These are phyloP conservation scores for mouse (Mus musculus) DNA, from an alignment of 2,113 vertebrate species.

Conservation along the genomic window GRCm39 chr1:68880501-68881000, in stretches of 20 bases:
- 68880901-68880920: neutral
- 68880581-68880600: slow-evolving; percentile 1
- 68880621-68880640: neutral
- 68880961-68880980: neutral
- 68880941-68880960: neutral
- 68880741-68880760: neutral
- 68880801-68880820: neutral
- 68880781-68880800: neutral
- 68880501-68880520: neutral
- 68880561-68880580: neutral
- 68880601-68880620: neutral
- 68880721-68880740: neutral
- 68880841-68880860: neutral
- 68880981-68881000: slow-evolving; percentile 19
- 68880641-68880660: neutral
- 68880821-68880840: neutral
- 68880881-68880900: neutral
- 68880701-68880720: neutral
- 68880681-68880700: neutral
- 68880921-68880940: neutral
- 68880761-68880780: neutral
- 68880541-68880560: neutral
- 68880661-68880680: neutral
- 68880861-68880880: slow-evolving; percentile 3
- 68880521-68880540: neutral